These are phyloP conservation scores for Acipenser ruthenus DNA, from an alignment of 2,797 vertebrate species.

Conservation along the genomic window DNA sequence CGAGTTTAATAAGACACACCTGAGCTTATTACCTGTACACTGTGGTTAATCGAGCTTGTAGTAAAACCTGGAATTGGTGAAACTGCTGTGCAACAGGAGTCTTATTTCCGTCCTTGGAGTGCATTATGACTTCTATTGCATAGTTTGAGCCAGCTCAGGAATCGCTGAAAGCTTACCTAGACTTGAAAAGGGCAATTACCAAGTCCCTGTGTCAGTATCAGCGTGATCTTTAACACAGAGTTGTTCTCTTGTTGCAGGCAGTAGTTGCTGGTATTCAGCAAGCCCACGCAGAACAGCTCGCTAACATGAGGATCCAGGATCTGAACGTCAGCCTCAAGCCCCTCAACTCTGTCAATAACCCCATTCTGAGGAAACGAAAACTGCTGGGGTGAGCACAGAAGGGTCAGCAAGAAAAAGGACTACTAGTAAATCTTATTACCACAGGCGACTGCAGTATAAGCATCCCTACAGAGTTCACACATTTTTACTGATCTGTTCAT, in stretches of 20 bases:
- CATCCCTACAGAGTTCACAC: too few relatives aligned
- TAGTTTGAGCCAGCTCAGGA: background rate
- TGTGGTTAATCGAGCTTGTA: too few relatives aligned
- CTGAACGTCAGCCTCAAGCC: constrained; percentile 94
- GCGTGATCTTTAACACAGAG: background rate
- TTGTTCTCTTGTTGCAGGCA: constrained; percentile 57
- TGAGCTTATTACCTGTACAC: too few relatives aligned
- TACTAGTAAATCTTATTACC: too few relatives aligned
- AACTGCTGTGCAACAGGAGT: too few relatives aligned
- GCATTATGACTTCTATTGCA: background rate
- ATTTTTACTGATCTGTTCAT: too few relatives aligned
- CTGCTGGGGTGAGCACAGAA: constrained; percentile 72
- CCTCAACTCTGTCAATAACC: constrained; percentile 95
- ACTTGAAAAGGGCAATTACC: too few relatives aligned
- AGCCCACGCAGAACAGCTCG: constrained; percentile 92
- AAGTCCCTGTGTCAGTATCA: too few relatives aligned
- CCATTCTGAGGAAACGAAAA: constrained; percentile 95
- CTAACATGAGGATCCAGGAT: constrained; percentile 98
- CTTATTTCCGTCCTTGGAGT: background rate
- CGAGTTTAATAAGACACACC: too few relatives aligned
- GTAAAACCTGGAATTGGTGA: too few relatives aligned
- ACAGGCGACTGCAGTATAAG: too few relatives aligned
- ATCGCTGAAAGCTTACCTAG: background rate
- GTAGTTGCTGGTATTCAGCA: constrained; percentile 96
- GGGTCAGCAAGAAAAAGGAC: too few relatives aligned